phyloP scores from a whole-genome alignment of 2,113 vertebrate species.

The Fulmarus glacialis region DNA sequence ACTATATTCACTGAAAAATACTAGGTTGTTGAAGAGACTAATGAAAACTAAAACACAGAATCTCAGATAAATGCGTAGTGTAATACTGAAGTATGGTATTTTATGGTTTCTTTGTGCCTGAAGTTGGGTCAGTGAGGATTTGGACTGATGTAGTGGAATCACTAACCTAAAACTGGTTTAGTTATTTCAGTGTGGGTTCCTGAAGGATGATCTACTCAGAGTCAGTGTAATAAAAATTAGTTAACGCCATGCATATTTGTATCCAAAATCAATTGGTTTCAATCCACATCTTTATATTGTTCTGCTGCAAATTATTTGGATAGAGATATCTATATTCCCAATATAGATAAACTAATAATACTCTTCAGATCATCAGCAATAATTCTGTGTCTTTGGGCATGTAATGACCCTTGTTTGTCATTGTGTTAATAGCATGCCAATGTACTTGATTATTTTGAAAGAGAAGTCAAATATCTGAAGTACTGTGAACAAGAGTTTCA shows the following conservation, averaged over 20 bases:
- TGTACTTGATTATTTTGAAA: slow-evolving; percentile 81
- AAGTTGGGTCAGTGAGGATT: not conserved
- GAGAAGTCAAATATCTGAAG: slow-evolving; percentile 80
- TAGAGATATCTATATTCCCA: not conserved
- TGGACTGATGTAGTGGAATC: not conserved
- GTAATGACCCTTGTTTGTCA: not conserved
- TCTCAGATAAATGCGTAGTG: not conserved
- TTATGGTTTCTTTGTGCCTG: not conserved
- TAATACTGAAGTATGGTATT: not conserved
- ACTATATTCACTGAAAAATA: not conserved
- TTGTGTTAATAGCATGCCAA: slow-evolving; percentile 70
- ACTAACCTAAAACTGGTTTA: not conserved
- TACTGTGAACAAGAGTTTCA: slow-evolving; percentile 68
- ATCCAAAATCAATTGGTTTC: not conserved
- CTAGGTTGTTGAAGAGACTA: not conserved
- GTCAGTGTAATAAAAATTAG: not conserved
- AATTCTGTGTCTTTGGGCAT: not conserved
- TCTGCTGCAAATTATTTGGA: not conserved
- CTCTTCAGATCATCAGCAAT: not conserved
- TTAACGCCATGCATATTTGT: not conserved
- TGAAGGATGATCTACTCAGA: not conserved
- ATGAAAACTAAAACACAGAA: not conserved
- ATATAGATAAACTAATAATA: not conserved
- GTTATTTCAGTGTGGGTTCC: not conserved
- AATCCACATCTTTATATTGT: not conserved